phyloP scores from a whole-genome alignment of 1,140 invertebrate species.

The Trichomalopsis sarcophagae region DNA sequence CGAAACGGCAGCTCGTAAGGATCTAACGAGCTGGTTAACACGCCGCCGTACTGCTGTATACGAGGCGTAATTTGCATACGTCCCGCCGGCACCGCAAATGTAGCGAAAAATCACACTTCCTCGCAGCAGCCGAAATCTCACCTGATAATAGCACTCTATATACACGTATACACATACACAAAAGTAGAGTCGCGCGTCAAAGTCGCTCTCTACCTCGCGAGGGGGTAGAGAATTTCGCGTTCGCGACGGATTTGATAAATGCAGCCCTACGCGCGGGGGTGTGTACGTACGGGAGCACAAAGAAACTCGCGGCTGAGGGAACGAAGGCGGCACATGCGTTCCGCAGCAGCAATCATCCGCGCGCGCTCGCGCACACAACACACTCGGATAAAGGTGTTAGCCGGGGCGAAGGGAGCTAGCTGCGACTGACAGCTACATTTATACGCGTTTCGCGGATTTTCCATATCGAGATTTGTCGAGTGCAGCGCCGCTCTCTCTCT shows the following conservation, averaged over 20 bases:
- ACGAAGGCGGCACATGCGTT: background rate
- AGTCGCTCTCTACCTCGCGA: background rate
- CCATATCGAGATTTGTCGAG: conserved; percentile 73
- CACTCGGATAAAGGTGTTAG: conserved; percentile 59
- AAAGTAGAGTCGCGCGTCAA: background rate
- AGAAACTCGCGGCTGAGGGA: background rate
- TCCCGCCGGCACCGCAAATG: conserved; percentile 57
- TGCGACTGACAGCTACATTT: conserved; percentile 72
- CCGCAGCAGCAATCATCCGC: conserved; percentile 4
- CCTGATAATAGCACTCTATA: background rate
- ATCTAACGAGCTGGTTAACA: conserved; percentile 53
- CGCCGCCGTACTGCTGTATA: conserved; percentile 54
- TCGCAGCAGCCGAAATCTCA: background rate
- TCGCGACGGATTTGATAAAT: background rate
- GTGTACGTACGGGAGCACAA: background rate
- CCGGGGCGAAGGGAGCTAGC: conserved; percentile 49
- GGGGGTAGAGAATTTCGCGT: background rate
- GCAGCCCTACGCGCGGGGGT: background rate
- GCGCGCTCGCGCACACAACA: conserved; percentile 1
- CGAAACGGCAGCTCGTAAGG: conserved; percentile 23
- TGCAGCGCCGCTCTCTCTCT: conserved; percentile 55
- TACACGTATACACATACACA: background rate
- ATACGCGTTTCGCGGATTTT: conserved; percentile 71
- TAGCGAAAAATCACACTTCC: conserved; percentile 60
- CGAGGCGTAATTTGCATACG: conserved; percentile 58